Evolutionary conservation across 2,888 invertebrate species (phyloP).

Genomic region (Allolobophora icterica): DNA sequence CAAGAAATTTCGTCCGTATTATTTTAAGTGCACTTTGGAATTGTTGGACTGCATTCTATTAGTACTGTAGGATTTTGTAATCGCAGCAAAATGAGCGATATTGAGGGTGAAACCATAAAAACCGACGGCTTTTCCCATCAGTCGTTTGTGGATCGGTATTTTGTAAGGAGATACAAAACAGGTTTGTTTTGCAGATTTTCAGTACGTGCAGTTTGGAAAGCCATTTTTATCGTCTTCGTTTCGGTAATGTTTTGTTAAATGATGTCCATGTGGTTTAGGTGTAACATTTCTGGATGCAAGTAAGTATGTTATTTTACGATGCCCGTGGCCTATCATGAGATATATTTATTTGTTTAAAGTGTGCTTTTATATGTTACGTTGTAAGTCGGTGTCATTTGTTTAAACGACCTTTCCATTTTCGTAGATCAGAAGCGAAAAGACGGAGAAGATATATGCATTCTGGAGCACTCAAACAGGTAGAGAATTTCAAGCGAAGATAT

Average conservation of each 20-base stretch:
- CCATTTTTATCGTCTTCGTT: not conserved
- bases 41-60: not conserved
- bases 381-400: not conserved
- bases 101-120: not conserved
- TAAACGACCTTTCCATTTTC: not conserved
- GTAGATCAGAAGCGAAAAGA: constrained; percentile 18
- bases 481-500: not conserved
- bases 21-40: not conserved
- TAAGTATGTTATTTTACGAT: not conserved
- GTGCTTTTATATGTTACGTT: too few relatives aligned
- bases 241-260: not conserved
- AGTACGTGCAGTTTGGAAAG: not conserved
- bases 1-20: not conserved
- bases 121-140: not conserved
- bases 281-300: too few relatives aligned
- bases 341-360: too few relatives aligned
- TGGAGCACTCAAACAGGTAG: constrained; percentile 45
- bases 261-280: too few relatives aligned
- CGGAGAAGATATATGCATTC: constrained; percentile 41
- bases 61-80: not conserved
- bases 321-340: not conserved
- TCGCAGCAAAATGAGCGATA: constrained; percentile 9
- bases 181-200: constrained; percentile 22
- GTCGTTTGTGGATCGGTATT: constrained; percentile 40
- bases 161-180: constrained; percentile 36